These are phyloP conservation scores for Dermatemys mawii DNA, from an alignment of 2,113 vertebrate genomes.

Conservation along the genomic window DNA sequence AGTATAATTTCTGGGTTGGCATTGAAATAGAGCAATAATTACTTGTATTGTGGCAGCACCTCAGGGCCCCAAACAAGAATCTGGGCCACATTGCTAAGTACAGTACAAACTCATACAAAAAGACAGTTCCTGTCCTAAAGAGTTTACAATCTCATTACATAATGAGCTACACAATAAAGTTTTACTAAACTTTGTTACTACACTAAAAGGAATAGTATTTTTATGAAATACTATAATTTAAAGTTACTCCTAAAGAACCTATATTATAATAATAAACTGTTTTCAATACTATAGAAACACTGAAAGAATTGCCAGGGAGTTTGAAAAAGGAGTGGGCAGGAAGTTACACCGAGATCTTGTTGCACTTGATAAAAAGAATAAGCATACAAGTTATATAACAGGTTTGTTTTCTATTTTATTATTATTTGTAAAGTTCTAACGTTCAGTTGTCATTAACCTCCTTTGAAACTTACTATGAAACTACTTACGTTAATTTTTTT, in stretches of 20 bases:
- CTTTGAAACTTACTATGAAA: neutral
- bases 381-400: constrained; percentile 81
- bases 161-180: neutral
- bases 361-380: constrained; percentile 77
- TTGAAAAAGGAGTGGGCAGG: constrained; percentile 73
- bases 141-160: neutral
- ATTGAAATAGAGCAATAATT: neutral
- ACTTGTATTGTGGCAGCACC: neutral
- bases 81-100: neutral
- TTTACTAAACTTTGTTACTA: neutral
- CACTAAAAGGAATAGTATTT: neutral
- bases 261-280: neutral
- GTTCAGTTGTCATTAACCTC: neutral
- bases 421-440: neutral
- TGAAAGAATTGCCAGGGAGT: constrained; percentile 74
- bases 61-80: neutral
- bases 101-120: neutral
- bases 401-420: constrained; percentile 44
- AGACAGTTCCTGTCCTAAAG: neutral
- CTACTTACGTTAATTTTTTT: neutral
- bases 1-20: neutral
- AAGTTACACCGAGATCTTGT: constrained; percentile 78
- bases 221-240: neutral
- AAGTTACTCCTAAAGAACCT: neutral
- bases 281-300: constrained; percentile 68